Conservation (phyloP, 2,888 invertebrate genomes). For the Orgyia antiqua region DNA sequence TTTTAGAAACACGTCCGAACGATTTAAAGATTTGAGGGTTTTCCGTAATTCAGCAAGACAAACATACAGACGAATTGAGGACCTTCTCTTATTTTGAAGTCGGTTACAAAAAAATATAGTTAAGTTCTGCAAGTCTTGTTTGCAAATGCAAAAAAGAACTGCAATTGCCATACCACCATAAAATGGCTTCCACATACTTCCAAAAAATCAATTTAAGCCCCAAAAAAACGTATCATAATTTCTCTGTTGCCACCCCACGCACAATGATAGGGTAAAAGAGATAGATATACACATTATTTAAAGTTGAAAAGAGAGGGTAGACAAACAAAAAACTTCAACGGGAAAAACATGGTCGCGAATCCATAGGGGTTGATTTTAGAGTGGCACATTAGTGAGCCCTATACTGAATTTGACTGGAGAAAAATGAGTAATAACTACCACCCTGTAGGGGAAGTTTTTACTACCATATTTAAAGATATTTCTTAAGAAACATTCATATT, state of each 20-base stretch:
- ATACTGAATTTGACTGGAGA: conserved; percentile 58
- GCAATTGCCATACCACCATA: conserved; percentile 36
- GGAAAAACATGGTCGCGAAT: conserved; percentile 74
- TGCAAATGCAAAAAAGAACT: conserved; percentile 12
- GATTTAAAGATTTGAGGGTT: too few species aligned
- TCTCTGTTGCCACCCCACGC: conserved; percentile 64
- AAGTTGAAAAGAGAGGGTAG: conserved; percentile 31
- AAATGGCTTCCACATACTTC: conserved; percentile 69
- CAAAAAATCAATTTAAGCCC: conserved; percentile 73
- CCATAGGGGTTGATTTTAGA: conserved; percentile 68
- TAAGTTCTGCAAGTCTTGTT: too few species aligned
- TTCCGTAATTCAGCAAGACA: too few species aligned
- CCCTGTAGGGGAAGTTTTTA: conserved; percentile 45
- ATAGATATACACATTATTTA: conserved; percentile 17
- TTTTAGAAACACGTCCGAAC: too few species aligned
- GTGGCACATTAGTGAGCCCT: conserved; percentile 70
- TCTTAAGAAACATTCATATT: conserved; percentile 43
- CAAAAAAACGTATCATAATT: conserved; percentile 76
- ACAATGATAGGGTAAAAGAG: conserved; percentile 49
- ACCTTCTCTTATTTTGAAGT: too few species aligned
- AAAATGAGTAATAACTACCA: conserved; percentile 68
- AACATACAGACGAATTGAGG: too few species aligned
- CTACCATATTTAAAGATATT: conserved; percentile 58
- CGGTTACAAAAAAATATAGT: too few species aligned
- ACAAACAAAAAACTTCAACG: conserved; percentile 66